Evolutionary conservation across 2,113 vertebrate species (phyloP).

Genomic region (Brachyhypopomus gauderio): DNA sequence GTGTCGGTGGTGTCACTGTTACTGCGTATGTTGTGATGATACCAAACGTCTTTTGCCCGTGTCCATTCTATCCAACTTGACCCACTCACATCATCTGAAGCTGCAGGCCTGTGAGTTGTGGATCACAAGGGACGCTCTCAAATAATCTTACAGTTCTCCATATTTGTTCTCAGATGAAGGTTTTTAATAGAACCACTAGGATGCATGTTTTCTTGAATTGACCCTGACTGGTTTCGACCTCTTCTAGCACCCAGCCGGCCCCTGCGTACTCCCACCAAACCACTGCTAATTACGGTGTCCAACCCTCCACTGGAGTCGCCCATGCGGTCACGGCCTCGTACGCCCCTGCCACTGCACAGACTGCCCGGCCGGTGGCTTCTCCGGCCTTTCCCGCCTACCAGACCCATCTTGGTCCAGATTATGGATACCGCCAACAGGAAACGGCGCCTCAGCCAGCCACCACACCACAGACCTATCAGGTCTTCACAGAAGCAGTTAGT

Average conservation of each 20-base stretch:
- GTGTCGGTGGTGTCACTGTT: too few relatives aligned
- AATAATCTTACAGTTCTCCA: neutral
- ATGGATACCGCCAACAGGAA: slow-evolving; percentile 66
- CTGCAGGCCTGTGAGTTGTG: too few relatives aligned
- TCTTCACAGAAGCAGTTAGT: slow-evolving; percentile 74
- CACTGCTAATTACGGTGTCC: slow-evolving; percentile 68
- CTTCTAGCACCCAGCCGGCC: slow-evolving; percentile 70
- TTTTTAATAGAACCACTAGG: neutral
- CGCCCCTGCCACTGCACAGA: slow-evolving; percentile 62
- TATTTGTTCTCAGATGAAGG: neutral
- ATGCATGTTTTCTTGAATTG: neutral
- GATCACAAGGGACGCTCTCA: too few relatives aligned
- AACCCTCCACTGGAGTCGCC: slow-evolving; percentile 64
- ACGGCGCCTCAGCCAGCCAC: slow-evolving; percentile 65
- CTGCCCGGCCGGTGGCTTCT: slow-evolving; percentile 60
- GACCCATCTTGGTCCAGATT: slow-evolving; percentile 69
- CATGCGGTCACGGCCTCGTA: slow-evolving; percentile 70
- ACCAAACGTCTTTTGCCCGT: too few relatives aligned
- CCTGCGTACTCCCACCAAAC: slow-evolving; percentile 69
- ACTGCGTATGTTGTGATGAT: too few relatives aligned
- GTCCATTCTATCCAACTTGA: too few relatives aligned
- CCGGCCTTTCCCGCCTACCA: slow-evolving; percentile 67
- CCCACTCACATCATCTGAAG: too few relatives aligned
- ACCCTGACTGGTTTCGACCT: neutral
- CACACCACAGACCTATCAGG: slow-evolving; percentile 75